Base-by-base conservation (phyloP, 2,113 vertebrate genomes). In the Platysternon megacephalum region DNA sequence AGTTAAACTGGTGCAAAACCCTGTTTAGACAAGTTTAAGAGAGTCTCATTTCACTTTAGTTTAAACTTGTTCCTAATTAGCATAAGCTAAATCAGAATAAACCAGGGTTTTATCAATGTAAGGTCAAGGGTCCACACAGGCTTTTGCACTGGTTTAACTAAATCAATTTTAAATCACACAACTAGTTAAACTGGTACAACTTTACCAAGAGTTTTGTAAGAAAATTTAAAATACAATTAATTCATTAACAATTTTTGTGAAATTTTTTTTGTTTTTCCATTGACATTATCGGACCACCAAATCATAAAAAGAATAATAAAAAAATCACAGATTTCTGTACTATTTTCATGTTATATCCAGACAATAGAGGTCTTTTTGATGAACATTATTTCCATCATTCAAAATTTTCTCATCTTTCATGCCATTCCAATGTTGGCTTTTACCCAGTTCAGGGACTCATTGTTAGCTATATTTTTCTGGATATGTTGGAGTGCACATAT, bases 311-410 rank as follows among this genome's bases (percentile, higher is more conserved):
- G 24, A 52, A 48, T 79, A 48, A 22, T 51, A 55, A 82, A 53
- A 55, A 24, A 22, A 51, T 61, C 32, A 17, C 28, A 49, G 16
- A 79, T 24, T 24, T 21, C 48, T 68, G 80, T 42, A 56, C 49
- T 65, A 65, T n/a, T 65, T 39, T 42, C 42, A 11, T 39, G 35
- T 87, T 86, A 93, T 90, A 68, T 88, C 84, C 46, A 68, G 88
- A 91, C 51, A 39, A 68, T 85, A 24, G 11, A 79, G 88, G 93
- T 93, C 93, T 93, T 95, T 96, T 94, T 93, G 90, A 55, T 58
- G 58, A 26, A 14, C 28, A 14, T 46, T 13, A 16, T 56, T 88
- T 68, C 4, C 32, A 11, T 74, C n/a, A 21, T 74, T 68, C 46
- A 55, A 65, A 28, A 11, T 32, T 46, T 72, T 11, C 53, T 87